phyloP scores from a whole-genome alignment of 2,888 invertebrate species.

The Ctena decussata region DNA sequence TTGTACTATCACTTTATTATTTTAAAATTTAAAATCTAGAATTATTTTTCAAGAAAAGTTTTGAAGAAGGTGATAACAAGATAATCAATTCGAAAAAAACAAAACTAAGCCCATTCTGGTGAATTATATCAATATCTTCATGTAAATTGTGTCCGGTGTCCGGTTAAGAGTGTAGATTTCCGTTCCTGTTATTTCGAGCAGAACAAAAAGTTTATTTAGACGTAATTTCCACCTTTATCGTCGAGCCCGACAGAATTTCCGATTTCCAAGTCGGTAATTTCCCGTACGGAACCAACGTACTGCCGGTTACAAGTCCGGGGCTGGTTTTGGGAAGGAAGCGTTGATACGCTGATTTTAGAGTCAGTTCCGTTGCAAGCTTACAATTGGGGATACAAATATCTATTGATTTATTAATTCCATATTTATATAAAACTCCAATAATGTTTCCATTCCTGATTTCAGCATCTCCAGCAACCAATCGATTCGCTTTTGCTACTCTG shows the following conservation, averaged over 20 bases:
- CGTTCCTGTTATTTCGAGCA: neutral
- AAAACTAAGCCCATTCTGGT: neutral
- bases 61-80: constrained; percentile 31
- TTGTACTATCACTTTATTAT: neutral
- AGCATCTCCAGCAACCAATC: constrained; percentile 40
- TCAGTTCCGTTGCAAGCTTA: constrained; percentile 78
- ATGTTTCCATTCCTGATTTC: neutral
- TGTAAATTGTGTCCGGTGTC: constrained; percentile 10
- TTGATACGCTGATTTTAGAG: constrained; percentile 80
- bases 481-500: constrained; percentile 25
- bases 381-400: constrained; percentile 77
- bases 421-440: constrained; percentile 69
- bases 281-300: constrained; percentile 76
- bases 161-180: constrained; percentile 6
- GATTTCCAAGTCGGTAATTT: constrained; percentile 79
- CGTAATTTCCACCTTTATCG: constrained; percentile 76
- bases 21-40: neutral
- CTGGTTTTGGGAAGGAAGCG: constrained; percentile 79
- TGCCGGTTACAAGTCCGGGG: constrained; percentile 77
- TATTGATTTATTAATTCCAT: constrained; percentile 80
- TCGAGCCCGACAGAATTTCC: constrained; percentile 73
- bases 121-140: neutral
- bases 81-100: neutral
- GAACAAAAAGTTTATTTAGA: constrained; percentile 51
- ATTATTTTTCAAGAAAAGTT: neutral